Percentiles rank a stretch among this genome's conserved stretches.
These are phyloP conservation scores for Oegoconia quadripuncta DNA, from an alignment of 2,888 invertebrate genomes.

Conservation along the genomic window DNA sequence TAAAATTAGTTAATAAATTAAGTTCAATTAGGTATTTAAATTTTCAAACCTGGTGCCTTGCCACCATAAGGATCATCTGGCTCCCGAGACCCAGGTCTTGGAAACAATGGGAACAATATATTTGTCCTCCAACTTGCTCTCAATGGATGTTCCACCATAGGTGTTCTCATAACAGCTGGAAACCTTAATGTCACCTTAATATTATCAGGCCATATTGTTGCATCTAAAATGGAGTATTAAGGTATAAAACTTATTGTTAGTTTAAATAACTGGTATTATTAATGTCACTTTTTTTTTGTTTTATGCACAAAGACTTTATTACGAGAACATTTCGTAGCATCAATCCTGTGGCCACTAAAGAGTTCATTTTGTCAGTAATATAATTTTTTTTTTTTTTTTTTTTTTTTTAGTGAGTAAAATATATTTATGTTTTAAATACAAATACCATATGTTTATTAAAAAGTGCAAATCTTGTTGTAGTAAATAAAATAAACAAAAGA, in stretches of 20 bases:
- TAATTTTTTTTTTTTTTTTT: too few relatives aligned
- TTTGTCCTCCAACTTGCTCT: conserved; percentile 84
- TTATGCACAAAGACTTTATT: too few relatives aligned
- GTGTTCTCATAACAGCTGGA: conserved; percentile 81
- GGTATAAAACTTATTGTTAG: background rate
- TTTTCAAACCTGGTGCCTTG: conserved; percentile 75
- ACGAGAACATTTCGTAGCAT: too few relatives aligned
- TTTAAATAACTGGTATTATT: background rate
- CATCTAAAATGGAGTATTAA: conserved; percentile 37
- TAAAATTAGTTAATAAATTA: too few relatives aligned
- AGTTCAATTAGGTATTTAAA: background rate
- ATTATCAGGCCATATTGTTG: conserved; percentile 68
- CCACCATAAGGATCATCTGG: conserved; percentile 65
- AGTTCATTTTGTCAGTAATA: too few relatives aligned
- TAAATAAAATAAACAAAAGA: too few relatives aligned
- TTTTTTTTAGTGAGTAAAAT: too few relatives aligned
- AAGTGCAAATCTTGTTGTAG: too few relatives aligned
- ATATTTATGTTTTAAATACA: too few relatives aligned
- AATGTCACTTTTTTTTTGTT: too few relatives aligned
- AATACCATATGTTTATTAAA: too few relatives aligned
- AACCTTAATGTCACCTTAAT: conserved; percentile 80
- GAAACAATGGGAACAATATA: conserved; percentile 82
- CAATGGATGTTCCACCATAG: conserved; percentile 59
- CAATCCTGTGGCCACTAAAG: too few relatives aligned
- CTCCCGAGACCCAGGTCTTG: conserved; percentile 83